Conservation (phyloP, 2,797 vertebrate genomes). For the Cheirogaleus major region DNA sequence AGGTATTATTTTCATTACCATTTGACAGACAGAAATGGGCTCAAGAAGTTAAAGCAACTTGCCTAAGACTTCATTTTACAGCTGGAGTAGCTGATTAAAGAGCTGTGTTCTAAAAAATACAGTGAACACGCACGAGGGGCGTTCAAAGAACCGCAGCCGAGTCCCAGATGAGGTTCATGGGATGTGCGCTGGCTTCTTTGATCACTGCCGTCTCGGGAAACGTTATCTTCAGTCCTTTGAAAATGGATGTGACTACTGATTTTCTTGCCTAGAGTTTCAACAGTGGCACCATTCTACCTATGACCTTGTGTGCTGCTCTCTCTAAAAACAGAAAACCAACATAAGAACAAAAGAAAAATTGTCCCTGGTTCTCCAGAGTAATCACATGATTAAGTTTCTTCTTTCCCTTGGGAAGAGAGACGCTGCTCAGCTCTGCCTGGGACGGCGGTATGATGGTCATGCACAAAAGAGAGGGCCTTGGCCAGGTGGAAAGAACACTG, state of each 20-base stretch:
- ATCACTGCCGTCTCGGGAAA: not conserved
- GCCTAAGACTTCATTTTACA: slow-evolving; percentile 20
- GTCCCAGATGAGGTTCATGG: not conserved
- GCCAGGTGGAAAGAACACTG: not conserved
- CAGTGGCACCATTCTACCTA: not conserved
- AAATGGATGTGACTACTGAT: not conserved
- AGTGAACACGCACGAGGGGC: not conserved
- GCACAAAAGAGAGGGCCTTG: not conserved
- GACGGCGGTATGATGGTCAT: not conserved
- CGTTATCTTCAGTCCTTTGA: not conserved
- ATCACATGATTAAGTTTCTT: not conserved
- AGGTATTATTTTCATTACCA: not conserved
- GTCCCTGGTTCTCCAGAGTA: not conserved
- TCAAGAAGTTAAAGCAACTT: not conserved
- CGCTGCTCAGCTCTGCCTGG: not conserved
- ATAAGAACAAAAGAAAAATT: slow-evolving; percentile 39
- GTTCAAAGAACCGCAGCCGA: not conserved
- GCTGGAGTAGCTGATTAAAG: not conserved
- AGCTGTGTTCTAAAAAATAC: not conserved
- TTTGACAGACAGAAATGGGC: not conserved
- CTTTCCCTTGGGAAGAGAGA: not conserved
- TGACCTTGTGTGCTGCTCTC: not conserved
- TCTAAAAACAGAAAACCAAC: not conserved
- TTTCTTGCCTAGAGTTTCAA: slow-evolving; percentile 9
- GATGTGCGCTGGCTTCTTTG: not conserved